phyloP scores from a whole-genome alignment of 2,113 vertebrate species.

The Sinocyclocheilus rhinocerous region DNA sequence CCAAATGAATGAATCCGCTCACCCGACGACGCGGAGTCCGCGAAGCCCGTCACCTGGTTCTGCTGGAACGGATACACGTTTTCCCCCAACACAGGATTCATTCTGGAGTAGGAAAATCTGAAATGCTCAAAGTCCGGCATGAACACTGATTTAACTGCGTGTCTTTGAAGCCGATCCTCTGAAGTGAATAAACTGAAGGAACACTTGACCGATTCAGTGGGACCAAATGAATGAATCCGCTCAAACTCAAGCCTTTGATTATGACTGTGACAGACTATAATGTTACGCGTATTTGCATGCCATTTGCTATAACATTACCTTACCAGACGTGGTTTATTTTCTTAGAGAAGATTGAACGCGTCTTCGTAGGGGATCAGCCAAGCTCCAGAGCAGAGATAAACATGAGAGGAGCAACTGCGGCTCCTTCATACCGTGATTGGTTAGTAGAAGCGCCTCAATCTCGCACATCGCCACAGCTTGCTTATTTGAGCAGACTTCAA shows the following conservation, averaged over 20 bases:
- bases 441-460: slow-evolving; percentile 8
- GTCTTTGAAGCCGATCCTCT: slow-evolving; percentile 39
- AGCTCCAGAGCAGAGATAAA: slow-evolving; percentile 50
- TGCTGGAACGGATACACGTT: slow-evolving; percentile 63
- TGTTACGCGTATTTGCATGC: not conserved
- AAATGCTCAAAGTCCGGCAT: slow-evolving; percentile 79
- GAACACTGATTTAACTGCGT: slow-evolving; percentile 61
- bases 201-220: not conserved
- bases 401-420: slow-evolving; percentile 65
- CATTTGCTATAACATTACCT: not conserved
- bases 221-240: slow-evolving; percentile 9
- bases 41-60: slow-evolving; percentile 59
- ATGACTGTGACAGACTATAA: not conserved
- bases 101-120: slow-evolving; percentile 74
- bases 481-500: not conserved
- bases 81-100: slow-evolving; percentile 74
- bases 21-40: slow-evolving; percentile 58
- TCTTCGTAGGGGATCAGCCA: slow-evolving; percentile 12
- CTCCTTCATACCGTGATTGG: slow-evolving; percentile 45
- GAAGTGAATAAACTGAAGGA: not conserved
- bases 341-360: not conserved
- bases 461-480: not conserved
- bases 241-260: not conserved
- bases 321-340: not conserved
- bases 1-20: slow-evolving; percentile 8